Base-by-base conservation (phyloP, 2,113 vertebrate species). In the Antigone vipio region DNA sequence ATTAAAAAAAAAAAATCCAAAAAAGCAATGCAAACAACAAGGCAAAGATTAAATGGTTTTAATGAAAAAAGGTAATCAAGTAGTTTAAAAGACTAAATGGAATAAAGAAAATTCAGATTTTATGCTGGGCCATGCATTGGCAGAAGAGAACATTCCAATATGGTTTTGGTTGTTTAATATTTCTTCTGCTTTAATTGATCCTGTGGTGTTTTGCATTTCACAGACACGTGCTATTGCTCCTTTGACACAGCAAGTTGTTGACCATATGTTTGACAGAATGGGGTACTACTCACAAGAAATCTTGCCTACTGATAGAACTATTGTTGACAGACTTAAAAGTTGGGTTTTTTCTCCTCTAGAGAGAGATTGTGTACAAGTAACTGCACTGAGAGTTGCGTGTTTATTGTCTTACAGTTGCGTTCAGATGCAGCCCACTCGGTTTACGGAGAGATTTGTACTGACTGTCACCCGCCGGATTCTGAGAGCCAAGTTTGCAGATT, bases 171-270 rank as follows among this genome's bases (percentile, higher is more conserved):
- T 38, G 16, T 9, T 88, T 72, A 59, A 26, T 72, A 63, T 81
- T 87, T 69, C 32, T 58, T 24, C 56, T 72, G 40, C 75, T 90
- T 72, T 42, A 79, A 66, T 69, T 44, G 81, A 66, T 91, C 66
- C 62, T 30, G 27, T 35, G 44, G 29, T 24, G 53, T 63, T 89
- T 76, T 81, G 69, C 71, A 49, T 96, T 82, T 95, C 89, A 82
- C 52, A 79, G 62, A 21, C 55, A 88, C 3, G 3, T 49, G 64
- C 30, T 95, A 6, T 32, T 88, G 81, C 89, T 91, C 40, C 49
- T 66, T 94, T 88, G 95, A 91, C 89, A 93, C 34, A 40, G 60
- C 27, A 52, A 92, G 68, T 95, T 93, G 64, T 71, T 97, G 89
- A 91, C 91, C 89, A 89, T 92, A 87, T 87, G 89, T 64, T 95